A percentile compares a stretch with the other conserved stretches of the same genome.
Evolutionary conservation across 2,797 vertebrate species (phyloP).

Genomic region (Balearica regulorum): DNA sequence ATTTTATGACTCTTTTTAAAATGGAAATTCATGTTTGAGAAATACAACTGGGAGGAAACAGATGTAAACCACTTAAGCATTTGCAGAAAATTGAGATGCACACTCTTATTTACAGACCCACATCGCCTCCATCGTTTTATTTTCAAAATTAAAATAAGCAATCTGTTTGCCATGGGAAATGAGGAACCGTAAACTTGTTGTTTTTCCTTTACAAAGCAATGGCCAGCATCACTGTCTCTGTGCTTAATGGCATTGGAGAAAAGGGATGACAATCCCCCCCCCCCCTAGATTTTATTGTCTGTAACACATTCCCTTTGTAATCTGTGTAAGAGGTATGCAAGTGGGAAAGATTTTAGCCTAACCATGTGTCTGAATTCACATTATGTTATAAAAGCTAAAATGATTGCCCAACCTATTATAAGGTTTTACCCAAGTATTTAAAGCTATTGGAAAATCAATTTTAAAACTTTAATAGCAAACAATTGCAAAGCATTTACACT

Average conservation of each 20-base stretch:
- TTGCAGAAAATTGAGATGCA: slow-evolving; percentile 83
- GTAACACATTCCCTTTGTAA: slow-evolving; percentile 63
- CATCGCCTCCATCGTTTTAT: slow-evolving; percentile 73
- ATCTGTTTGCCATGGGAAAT: slow-evolving; percentile 81
- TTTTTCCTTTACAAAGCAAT: slow-evolving; percentile 68
- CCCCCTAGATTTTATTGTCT: slow-evolving; percentile 71
- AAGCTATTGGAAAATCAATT: slow-evolving; percentile 43
- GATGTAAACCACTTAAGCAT: slow-evolving; percentile 85
- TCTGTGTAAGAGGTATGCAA: slow-evolving; percentile 62
- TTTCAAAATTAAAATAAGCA: slow-evolving; percentile 83
- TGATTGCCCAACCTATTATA: slow-evolving; percentile 62
- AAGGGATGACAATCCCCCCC: slow-evolving; percentile 53
- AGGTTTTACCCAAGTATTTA: slow-evolving; percentile 67
- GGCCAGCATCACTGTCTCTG: slow-evolving; percentile 57
- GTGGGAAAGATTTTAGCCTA: slow-evolving; percentile 64
- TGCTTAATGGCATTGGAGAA: slow-evolving; percentile 70
- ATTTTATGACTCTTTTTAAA: slow-evolving; percentile 88
- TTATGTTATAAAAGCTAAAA: slow-evolving; percentile 65
- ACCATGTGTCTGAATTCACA: slow-evolving; percentile 61
- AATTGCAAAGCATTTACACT: slow-evolving; percentile 16
- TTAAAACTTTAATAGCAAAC: slow-evolving; percentile 43
- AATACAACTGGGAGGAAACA: slow-evolving; percentile 85
- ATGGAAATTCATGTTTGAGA: slow-evolving; percentile 89
- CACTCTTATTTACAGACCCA: slow-evolving; percentile 84
- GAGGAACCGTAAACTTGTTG: slow-evolving; percentile 75